Conservation (phyloP, 2,113 vertebrate genomes). For the Eurystomus gularis region DNA sequence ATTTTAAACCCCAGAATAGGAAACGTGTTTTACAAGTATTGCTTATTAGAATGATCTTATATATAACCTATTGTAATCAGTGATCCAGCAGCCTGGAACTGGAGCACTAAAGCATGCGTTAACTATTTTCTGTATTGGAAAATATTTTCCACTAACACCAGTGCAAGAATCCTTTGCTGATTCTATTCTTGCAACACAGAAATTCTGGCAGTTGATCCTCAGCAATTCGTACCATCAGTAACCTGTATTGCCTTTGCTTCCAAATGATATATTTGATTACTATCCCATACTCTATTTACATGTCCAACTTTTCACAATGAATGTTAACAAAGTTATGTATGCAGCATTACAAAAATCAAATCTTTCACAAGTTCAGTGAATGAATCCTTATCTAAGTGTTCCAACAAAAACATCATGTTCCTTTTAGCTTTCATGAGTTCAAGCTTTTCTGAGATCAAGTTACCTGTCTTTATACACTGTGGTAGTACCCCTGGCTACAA, state of each 20-base stretch:
- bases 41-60: neutral
- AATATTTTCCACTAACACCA: neutral
- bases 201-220: neutral
- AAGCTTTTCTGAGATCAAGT: neutral
- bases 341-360: neutral
- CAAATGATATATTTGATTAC: neutral
- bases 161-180: neutral
- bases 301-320: neutral
- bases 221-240: neutral
- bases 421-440: neutral
- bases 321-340: neutral
- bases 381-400: fast-evolving
- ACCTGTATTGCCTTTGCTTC: neutral
- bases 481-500: neutral
- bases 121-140: neutral
- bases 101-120: neutral
- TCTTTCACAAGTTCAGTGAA: neutral
- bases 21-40: neutral
- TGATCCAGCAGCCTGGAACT: neutral
- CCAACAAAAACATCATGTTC: neutral
- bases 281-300: neutral
- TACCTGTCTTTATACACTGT: neutral
- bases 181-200: neutral
- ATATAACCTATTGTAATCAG: neutral
- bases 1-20: neutral